Base-by-base conservation (phyloP, 2,113 vertebrate genomes). In the Potamarius usumacintae region DNA sequence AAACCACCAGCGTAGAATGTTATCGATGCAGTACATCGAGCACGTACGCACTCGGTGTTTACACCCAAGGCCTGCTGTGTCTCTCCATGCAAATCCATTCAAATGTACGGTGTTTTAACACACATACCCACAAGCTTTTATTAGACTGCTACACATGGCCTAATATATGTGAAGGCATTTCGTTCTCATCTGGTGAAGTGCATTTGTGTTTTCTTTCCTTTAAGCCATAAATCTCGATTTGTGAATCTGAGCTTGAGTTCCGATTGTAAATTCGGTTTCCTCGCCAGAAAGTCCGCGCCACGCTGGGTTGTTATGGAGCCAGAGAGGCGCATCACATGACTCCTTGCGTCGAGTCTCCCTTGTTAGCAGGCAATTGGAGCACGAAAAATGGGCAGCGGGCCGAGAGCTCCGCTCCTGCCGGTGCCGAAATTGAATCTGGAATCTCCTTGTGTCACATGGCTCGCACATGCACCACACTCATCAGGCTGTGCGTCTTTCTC, bases 311-410 rank as follows among this genome's bases (percentile, higher is more conserved):
- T 53, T 78, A 50, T 72, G 83, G 83, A 86, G 85, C 48, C 27
- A 82, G 76, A 86, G 83, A 69, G 34, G 7, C n/a, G 57, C 60
- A 76, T 87, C 65, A 79, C 30, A 62, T 84, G 74, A 74, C 74
- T 63, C 63, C 15, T 50, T 50, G 14, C 62, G 15, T 63, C 5
- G 50, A 42, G 60, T 62, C 60, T 84, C 63, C 57, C 86, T 34
- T 80, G 57, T 82, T 83, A 81, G 78, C 25, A 82, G 74, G 89
- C 87, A 92, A 90, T 55, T 89, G 84, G 90, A 93, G 91, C 85
- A 89, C 52, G 83, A 87, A 88, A 90, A 89, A 76, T 83, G 62
- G 87, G 83, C 86, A 34, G 57, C 20, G 12, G 72, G 72, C 86
- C 87, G 55, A 57, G 57, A 50, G 58, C 65, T n/a, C 83, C 10